These are phyloP conservation scores for Syrista parreyssii DNA, from an alignment of 2,888 invertebrate genomes.

Conservation along the genomic window DNA sequence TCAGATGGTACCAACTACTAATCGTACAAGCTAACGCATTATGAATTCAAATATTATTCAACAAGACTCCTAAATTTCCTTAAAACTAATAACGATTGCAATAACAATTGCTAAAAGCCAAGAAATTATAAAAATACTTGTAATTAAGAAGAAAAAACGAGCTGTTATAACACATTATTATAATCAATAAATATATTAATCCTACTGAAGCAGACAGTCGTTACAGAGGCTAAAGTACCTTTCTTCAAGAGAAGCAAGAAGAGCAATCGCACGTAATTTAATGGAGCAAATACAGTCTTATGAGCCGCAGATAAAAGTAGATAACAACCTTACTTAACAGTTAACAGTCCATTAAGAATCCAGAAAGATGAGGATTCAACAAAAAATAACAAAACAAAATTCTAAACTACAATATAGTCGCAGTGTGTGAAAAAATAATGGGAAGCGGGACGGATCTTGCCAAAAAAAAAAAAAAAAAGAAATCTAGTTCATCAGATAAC, in stretches of 20 bases:
- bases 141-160: neutral
- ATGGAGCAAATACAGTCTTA: neutral
- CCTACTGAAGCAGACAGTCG: neutral
- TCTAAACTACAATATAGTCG: neutral
- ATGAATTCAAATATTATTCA: neutral
- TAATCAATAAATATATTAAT: neutral
- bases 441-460: neutral
- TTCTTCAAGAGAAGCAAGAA: neutral
- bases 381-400: neutral
- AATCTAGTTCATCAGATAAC: constrained; percentile 5
- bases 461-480: neutral
- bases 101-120: neutral
- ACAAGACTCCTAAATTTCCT: neutral
- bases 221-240: neutral
- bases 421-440: neutral
- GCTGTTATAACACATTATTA: neutral
- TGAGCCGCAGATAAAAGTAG: neutral
- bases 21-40: neutral
- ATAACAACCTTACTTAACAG: neutral
- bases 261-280: neutral
- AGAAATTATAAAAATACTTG: neutral
- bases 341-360: neutral
- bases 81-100: neutral
- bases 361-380: neutral
- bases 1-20: neutral